Base-by-base conservation (phyloP, 2,113 vertebrate genomes). In the Campylorhamphus procurvoides region DNA sequence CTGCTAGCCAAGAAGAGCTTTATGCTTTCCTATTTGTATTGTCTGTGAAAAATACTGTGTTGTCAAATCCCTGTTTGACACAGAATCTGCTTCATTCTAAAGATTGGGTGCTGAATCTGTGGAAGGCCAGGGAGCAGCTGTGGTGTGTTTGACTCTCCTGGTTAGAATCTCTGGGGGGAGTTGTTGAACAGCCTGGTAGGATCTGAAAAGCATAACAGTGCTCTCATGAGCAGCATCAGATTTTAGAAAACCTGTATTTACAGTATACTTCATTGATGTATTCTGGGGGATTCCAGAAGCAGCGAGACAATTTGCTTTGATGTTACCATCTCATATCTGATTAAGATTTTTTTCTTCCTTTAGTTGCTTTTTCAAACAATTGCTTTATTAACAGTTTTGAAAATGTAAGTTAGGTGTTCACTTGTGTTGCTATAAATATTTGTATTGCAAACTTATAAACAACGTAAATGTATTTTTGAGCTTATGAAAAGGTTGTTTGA, bases 241-340 rank as follows among this genome's bases (percentile, higher is more conserved):
- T 47, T 84, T 77, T 40, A 87, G 35, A 89, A 84, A 59, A 50
- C 8, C 64, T 74, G 6, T 81, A 18, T 87, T 95, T 80, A 59
- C 59, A 78, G 47, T 89, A 8, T 42, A 40, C 25, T 62, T 49
- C 67, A 42, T 10, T 66, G 58, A 9, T 76, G 37, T 76, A 10
- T 88, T 93, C 64, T 44, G n/a, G 59, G 53, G n/a, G 40, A 58
- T 88, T 94, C 67, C 79, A 93, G 53, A 35, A 92, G 62, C 46
- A 60, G 18, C 49, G 71, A 94, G 64, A 78, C 62, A 64, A 6
- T 44, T 91, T 49, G 23, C 90, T 95, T 95, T 96, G 93, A 96
- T 94, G 69, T 89, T 90, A 39, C 2, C 3, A 25, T 58, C 39
- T 28, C 6, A 28, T 89, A n/a, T 8, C 40, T 60, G 59, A 53